Percentiles rank a stretch among this genome's conserved stretches.
Conservation (phyloP, 2,113 vertebrate genomes). For the Planiliza haematocheilus region DNA sequence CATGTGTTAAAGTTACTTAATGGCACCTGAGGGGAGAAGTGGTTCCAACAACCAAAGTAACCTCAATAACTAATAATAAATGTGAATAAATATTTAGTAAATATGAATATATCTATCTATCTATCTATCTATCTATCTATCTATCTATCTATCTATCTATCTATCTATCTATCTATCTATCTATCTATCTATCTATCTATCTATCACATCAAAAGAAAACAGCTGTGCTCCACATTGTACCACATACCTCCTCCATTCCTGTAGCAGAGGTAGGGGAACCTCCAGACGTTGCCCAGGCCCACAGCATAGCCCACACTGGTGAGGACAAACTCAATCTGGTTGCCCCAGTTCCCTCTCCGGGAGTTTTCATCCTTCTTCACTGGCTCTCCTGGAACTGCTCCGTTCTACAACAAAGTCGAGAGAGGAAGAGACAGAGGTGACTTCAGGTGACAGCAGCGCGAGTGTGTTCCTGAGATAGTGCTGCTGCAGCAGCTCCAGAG, state of each 20-base stretch:
- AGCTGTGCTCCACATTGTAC: background rate
- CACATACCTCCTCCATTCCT: conserved; percentile 95
- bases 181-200: too few relatives aligned
- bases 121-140: too few relatives aligned
- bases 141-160: too few relatives aligned
- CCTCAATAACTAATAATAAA: too few relatives aligned
- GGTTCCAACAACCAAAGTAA: too few relatives aligned
- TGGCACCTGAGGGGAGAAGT: too few relatives aligned
- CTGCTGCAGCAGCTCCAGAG: conserved; percentile 13
- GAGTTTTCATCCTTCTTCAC: conserved; percentile 93
- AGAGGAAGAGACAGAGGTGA: conserved; percentile 42
- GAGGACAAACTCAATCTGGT: conserved; percentile 99
- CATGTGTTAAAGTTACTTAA: too few relatives aligned
- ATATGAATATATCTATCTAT: too few relatives aligned
- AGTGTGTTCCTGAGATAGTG: conserved; percentile 27
- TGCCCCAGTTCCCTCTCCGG: conserved; percentile 97
- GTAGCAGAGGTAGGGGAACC: conserved; percentile 99
- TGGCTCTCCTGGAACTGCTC: conserved; percentile 94
- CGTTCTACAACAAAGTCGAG: conserved; percentile 86
- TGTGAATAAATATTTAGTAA: too few relatives aligned
- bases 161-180: too few relatives aligned
- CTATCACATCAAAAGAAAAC: background rate
- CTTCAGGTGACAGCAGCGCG: conserved; percentile 28
- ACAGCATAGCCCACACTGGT: conserved; percentile 99
- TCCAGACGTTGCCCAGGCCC: conserved; percentile 98